Evolutionary conservation across 2,113 vertebrate genomes (phyloP).

Genomic region (Chloroceryle aenea): DNA sequence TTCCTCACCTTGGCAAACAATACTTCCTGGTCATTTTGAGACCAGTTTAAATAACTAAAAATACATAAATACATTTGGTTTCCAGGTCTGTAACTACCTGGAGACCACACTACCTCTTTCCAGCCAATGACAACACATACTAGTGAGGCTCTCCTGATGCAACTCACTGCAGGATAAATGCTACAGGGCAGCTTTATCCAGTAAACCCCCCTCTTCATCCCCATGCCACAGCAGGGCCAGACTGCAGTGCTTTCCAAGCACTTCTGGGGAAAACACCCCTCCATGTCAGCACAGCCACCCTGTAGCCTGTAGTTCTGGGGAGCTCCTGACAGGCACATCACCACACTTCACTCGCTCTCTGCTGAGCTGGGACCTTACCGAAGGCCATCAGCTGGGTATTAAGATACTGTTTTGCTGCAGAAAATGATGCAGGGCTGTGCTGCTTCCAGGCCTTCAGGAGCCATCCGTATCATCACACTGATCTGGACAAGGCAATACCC

Average conservation of each 20-base stretch:
- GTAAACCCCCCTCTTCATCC: neutral
- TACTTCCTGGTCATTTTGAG: neutral
- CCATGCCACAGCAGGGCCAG: fast-evolving
- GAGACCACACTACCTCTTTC: neutral
- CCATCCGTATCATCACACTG: fast-evolving
- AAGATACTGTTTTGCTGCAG: neutral
- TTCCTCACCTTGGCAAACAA: neutral
- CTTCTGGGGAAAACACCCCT: neutral
- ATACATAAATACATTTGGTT: neutral
- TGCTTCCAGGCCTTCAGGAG: neutral
- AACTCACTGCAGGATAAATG: neutral
- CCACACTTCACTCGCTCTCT: neutral
- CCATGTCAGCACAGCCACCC: neutral
- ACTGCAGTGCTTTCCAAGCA: neutral
- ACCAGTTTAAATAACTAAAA: neutral
- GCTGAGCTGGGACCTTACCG: neutral
- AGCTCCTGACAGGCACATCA: neutral
- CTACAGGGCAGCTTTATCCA: neutral
- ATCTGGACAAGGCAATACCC: neutral
- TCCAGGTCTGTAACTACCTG: neutral
- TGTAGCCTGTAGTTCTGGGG: neutral
- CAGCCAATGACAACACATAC: neutral
- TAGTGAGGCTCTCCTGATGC: neutral
- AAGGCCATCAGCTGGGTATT: neutral
- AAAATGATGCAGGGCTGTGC: neutral